phyloP scores from a whole-genome alignment of 2,888 invertebrate genomes.

The Hyposoter dolosus region DNA sequence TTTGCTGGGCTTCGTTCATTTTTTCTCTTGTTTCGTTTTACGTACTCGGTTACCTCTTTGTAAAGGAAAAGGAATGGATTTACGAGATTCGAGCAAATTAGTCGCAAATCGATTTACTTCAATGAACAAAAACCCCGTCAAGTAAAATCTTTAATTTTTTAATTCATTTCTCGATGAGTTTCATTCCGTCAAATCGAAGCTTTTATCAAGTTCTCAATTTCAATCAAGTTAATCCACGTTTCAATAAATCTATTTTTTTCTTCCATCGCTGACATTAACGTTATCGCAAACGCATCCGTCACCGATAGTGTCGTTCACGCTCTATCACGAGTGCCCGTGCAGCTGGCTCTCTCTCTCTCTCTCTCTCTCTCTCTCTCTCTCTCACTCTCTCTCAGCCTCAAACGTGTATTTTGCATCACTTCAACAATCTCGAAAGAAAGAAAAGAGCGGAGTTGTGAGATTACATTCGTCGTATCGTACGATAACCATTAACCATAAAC shows the following conservation, averaged over 20 bases:
- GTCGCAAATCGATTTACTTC: background rate
- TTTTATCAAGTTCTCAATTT: background rate
- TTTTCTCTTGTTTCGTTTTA: slow-evolving; percentile 1
- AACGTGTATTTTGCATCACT: slow-evolving; percentile 15
- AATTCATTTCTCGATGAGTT: background rate
- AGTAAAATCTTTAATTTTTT: background rate
- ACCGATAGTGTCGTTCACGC: background rate
- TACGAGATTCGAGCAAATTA: background rate
- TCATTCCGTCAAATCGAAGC: slow-evolving; percentile 3
- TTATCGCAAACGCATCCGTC: background rate
- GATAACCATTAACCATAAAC: slow-evolving; percentile 41
- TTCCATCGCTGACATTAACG: background rate
- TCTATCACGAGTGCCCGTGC: background rate
- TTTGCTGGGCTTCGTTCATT: slow-evolving; percentile 43
- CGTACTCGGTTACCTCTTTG: background rate
- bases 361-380: background rate
- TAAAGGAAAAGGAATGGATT: slow-evolving; percentile 9
- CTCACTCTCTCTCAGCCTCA: background rate
- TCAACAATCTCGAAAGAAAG: slow-evolving; percentile 22
- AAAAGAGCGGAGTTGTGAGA: slow-evolving; percentile 50
- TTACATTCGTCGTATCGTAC: slow-evolving; percentile 29
- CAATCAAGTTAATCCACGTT: background rate
- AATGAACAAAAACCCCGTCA: background rate
- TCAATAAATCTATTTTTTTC: slow-evolving; percentile 36
- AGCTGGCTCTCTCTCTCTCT: background rate